These are phyloP conservation scores for Schizothorax lantsangensis DNA, from an alignment of 2,797 vertebrate species.

Conservation along the genomic window DNA sequence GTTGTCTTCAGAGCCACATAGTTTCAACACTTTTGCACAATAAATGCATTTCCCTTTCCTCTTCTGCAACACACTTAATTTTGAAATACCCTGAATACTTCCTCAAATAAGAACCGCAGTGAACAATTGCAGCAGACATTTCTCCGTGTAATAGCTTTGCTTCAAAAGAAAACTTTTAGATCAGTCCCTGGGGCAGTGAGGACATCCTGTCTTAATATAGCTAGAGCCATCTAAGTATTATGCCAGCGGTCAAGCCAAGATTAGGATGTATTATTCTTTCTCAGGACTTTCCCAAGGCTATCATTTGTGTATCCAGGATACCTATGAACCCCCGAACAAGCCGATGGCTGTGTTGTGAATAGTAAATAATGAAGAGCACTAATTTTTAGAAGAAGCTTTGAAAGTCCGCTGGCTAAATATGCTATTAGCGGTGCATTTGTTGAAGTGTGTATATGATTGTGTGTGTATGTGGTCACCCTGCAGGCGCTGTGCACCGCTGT, in stretches of 20 bases:
- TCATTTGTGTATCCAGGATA: constrained; percentile 32
- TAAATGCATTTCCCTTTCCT: constrained; percentile 20
- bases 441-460: constrained; percentile 6
- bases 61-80: background rate
- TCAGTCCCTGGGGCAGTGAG: constrained; percentile 14
- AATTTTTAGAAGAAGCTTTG: constrained; percentile 29
- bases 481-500: constrained; percentile 88
- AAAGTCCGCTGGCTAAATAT: constrained; percentile 49
- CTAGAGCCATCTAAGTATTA: constrained; percentile 35
- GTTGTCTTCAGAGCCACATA: background rate
- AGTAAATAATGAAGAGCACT: constrained; percentile 37
- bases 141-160: background rate
- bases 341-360: constrained; percentile 44
- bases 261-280: constrained; percentile 40
- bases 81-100: background rate
- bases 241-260: constrained; percentile 41
- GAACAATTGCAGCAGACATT: background rate
- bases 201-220: constrained; percentile 48
- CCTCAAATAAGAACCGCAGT: background rate
- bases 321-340: background rate
- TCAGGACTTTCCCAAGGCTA: constrained; percentile 18
- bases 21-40: background rate
- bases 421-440: constrained; percentile 53
- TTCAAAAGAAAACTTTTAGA: constrained; percentile 36
- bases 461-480: constrained; percentile 38